Percentiles rank a stretch among this genome's conserved stretches.
These are phyloP conservation scores for Mionectes macconnelli DNA, from an alignment of 2,113 vertebrate species.

Conservation along the genomic window DNA sequence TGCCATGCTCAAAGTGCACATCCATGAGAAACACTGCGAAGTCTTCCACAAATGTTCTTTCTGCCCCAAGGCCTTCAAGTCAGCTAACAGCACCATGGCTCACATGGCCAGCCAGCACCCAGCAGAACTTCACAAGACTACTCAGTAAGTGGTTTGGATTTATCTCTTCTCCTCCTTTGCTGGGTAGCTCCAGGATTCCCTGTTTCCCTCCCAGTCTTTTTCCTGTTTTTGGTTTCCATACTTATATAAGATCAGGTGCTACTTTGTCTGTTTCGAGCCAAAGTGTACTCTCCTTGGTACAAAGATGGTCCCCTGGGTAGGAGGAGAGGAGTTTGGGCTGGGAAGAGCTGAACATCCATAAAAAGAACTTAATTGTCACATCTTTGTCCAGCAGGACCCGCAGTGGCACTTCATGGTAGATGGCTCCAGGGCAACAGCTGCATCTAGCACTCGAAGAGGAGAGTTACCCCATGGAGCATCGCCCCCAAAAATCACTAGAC, in stretches of 20 bases:
- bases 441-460: not conserved
- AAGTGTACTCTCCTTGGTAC: not conserved
- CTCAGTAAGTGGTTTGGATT: constrained; percentile 82
- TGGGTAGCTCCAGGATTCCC: not conserved
- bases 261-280: not conserved
- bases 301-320: not conserved
- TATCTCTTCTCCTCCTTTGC: not conserved
- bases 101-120: constrained; percentile 87
- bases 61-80: constrained; percentile 94
- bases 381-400: not conserved
- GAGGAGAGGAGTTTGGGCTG: not conserved
- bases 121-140: constrained; percentile 72
- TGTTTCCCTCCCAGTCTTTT: not conserved
- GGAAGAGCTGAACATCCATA: not conserved
- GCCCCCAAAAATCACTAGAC: not conserved
- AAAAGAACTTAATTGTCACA: not conserved
- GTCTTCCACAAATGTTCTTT: constrained; percentile 92
- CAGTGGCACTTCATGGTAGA: not conserved
- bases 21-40: constrained; percentile 92
- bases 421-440: not conserved
- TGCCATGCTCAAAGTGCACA: constrained; percentile 87
- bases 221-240: not conserved
- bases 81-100: constrained; percentile 78
- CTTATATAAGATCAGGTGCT: not conserved
- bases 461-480: not conserved